These are phyloP conservation scores for Cantharis rufa DNA, from an alignment of 2,888 invertebrate species.

Conservation along the genomic window DNA sequence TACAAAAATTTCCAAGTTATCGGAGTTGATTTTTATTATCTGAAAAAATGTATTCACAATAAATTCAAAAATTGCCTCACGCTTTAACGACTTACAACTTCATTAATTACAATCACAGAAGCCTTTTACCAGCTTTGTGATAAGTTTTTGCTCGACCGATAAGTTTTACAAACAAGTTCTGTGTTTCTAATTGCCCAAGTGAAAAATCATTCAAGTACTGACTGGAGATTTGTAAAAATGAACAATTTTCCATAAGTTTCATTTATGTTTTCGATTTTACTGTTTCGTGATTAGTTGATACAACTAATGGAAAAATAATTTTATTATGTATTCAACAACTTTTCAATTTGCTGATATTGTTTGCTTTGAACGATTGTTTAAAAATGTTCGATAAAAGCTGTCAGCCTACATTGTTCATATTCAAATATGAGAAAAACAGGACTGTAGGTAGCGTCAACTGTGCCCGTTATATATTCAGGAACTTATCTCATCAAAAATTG, in stretches of 20 bases:
- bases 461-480: constrained; percentile 26
- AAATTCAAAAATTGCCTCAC: background rate
- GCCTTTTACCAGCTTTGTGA: background rate
- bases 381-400: background rate
- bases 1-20: background rate
- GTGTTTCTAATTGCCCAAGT: background rate
- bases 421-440: constrained; percentile 5
- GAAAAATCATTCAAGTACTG: background rate
- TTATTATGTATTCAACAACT: background rate
- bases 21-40: background rate
- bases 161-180: background rate
- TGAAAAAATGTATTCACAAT: background rate
- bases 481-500: constrained; percentile 33
- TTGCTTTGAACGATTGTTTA: background rate
- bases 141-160: background rate
- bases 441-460: constrained; percentile 10
- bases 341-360: background rate
- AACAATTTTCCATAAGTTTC: background rate
- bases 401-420: background rate
- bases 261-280: background rate
- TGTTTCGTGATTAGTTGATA: background rate
- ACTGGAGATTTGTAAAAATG: background rate
- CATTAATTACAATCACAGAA: background rate
- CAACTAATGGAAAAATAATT: background rate
- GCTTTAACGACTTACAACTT: background rate